Conservation (phyloP, 1,140 invertebrate species). For the Cydia strobilella region DNA sequence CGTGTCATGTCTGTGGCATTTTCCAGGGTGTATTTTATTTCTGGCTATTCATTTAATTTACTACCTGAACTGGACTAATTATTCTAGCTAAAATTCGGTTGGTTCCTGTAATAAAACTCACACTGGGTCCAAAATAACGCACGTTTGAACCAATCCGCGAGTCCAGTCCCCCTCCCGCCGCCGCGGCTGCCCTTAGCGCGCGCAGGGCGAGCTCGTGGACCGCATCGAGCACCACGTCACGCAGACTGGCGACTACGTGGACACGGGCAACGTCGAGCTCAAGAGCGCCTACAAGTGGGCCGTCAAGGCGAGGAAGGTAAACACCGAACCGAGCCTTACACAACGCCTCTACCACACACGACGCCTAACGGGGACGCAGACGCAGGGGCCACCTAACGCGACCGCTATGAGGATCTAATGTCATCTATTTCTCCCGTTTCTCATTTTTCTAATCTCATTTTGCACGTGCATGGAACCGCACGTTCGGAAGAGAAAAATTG, state of each 20-base stretch:
- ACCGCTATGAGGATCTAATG: not conserved
- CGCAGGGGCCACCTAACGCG: not conserved
- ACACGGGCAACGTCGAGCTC: slow-evolving; percentile 88
- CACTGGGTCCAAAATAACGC: slow-evolving; percentile 47
- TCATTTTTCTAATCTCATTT: slow-evolving; percentile 13
- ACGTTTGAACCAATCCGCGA: slow-evolving; percentile 70
- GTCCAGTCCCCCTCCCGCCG: slow-evolving; percentile 58
- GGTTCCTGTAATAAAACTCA: slow-evolving; percentile 57
- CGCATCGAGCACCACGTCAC: slow-evolving; percentile 95
- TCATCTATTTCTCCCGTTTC: not conserved
- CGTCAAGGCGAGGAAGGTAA: slow-evolving; percentile 95
- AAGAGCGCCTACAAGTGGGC: slow-evolving; percentile 90
- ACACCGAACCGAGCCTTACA: not conserved
- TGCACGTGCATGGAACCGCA: slow-evolving; percentile 17
- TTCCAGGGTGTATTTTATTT: slow-evolving; percentile 44
- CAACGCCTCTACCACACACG: no score
- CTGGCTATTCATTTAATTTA: slow-evolving; percentile 38
- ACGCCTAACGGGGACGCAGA: slow-evolving; percentile 14
- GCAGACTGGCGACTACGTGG: slow-evolving; percentile 89
- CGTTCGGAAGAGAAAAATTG: not conserved
- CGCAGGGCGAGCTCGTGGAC: slow-evolving; percentile 95
- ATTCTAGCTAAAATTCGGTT: slow-evolving; percentile 52
- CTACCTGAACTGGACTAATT: slow-evolving; percentile 39
- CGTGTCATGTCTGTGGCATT: slow-evolving; percentile 37
- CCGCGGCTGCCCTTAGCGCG: slow-evolving; percentile 68